Conservation (phyloP, 2,888 invertebrate genomes). For the Dryobotodes eremita region DNA sequence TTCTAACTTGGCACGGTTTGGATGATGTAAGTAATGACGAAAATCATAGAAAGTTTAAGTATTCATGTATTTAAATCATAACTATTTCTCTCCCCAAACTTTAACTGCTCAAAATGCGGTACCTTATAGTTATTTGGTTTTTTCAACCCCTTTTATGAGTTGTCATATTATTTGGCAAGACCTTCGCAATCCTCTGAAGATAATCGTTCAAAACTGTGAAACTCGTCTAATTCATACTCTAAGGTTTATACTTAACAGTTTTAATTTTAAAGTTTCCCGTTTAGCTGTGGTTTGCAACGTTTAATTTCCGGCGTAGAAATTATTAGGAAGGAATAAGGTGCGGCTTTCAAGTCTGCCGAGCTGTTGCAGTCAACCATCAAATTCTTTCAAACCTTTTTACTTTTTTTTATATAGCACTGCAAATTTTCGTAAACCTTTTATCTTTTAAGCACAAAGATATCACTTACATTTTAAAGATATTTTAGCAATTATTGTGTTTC, state of each 20-base stretch:
- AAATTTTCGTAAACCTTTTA: constrained; percentile 17
- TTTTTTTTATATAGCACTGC: constrained; percentile 28
- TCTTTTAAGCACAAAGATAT: constrained; percentile 19
- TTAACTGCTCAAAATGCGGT: background rate
- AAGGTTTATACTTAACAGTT: constrained; percentile 79
- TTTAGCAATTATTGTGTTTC: constrained; percentile 3
- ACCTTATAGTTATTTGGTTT: background rate
- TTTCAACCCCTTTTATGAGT: background rate
- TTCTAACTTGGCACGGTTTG: background rate
- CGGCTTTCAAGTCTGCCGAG: constrained; percentile 75
- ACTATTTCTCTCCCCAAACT: background rate
- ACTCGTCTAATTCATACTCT: constrained; percentile 32
- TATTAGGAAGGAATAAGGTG: constrained; percentile 83
- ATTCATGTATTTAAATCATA: background rate
- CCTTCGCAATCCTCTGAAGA: background rate
- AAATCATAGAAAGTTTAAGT: background rate
- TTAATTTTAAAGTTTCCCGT: constrained; percentile 86
- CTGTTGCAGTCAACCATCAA: constrained; percentile 58
- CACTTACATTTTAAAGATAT: background rate
- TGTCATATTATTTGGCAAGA: background rate
- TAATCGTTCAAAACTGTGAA: background rate
- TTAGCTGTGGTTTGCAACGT: constrained; percentile 81
- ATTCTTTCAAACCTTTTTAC: constrained; percentile 47
- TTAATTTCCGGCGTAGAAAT: constrained; percentile 87
- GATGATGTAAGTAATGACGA: background rate